phyloP scores from a whole-genome alignment of 1,140 invertebrate species.

The Cryptotermes secundus region DNA sequence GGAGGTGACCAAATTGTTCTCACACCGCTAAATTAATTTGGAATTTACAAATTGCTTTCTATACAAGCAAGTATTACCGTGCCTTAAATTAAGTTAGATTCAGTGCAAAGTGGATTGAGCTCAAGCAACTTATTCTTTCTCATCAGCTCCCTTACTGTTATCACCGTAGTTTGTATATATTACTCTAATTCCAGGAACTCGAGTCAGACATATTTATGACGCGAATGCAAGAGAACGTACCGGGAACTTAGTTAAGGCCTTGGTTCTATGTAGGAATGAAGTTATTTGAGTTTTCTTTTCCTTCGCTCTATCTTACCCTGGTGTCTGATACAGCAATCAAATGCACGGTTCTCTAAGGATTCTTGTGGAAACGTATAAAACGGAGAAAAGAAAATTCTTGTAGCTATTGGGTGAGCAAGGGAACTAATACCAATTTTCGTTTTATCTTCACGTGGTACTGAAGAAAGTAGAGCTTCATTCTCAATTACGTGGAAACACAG shows the following conservation, averaged over 20 bases:
- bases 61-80: too few relatives aligned
- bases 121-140: background rate
- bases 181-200: background rate
- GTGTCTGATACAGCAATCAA: background rate
- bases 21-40: too few relatives aligned
- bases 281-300: too few relatives aligned
- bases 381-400: background rate
- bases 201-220: background rate
- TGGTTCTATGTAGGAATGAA: too few relatives aligned
- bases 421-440: constrained; percentile 12
- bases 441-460: constrained; percentile 8
- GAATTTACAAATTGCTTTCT: too few relatives aligned
- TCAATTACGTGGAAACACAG: constrained; percentile 15
- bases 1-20: too few relatives aligned
- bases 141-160: background rate
- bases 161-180: background rate
- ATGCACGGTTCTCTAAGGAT: background rate
- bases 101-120: too few relatives aligned
- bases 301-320: background rate
- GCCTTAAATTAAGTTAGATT: too few relatives aligned
- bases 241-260: too few relatives aligned
- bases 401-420: background rate
- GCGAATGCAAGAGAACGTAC: background rate
- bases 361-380: background rate
- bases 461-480: constrained; percentile 19